Evolutionary conservation across 2,113 vertebrate genomes (phyloP), one percentile per base, ranked within the genome.

Genomic region (Otolemur garnettii): DNA sequence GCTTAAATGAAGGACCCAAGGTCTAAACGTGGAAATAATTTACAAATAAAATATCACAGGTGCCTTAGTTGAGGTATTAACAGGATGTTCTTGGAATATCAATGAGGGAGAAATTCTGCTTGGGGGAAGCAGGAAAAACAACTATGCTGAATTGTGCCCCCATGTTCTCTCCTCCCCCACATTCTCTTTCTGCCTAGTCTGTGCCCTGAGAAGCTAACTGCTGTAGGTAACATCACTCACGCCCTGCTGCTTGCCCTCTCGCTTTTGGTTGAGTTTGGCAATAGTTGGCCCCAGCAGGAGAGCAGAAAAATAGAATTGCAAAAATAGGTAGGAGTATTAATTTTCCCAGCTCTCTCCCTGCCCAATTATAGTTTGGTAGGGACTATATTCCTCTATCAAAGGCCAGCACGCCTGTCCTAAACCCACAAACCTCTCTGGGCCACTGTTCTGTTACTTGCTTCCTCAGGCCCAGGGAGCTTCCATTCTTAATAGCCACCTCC

Each of bases 11-110:
- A 88, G 35, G 10, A 74, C 33, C 28, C 72, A 79, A 33, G 2
- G 26, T 71, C 85, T 91, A 94, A 92, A 94, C 64, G 62, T n/a
- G 42, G 75, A 87, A 94, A 84, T 79, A 77, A 69, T 86, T 90
- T 82, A 72, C 30, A 92, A 53, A 57, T 11, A 53, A 22, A 79
- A n/a, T 77, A 87, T 69, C 68, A 64, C 78, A 69, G 83, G 57
- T 64, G 17, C 38, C 69, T 83, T 33, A 22, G 45, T 26, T 60
- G 42, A 62, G 12, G 26, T 72, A 87, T 55, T 45, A 90, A 90
- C 69, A 87, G 50, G 69, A 66, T 77, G n/a, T 33, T 83, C 74
- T 83, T 86, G 24, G 92, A 91, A 83, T 50, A 89, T 14, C 68
- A 91, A 21, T 75, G 42, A 93, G 21, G 15, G 21, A 74, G 82